Base-by-base conservation (phyloP, 2,113 vertebrate genomes). In the Spea multiplicata region DNA sequence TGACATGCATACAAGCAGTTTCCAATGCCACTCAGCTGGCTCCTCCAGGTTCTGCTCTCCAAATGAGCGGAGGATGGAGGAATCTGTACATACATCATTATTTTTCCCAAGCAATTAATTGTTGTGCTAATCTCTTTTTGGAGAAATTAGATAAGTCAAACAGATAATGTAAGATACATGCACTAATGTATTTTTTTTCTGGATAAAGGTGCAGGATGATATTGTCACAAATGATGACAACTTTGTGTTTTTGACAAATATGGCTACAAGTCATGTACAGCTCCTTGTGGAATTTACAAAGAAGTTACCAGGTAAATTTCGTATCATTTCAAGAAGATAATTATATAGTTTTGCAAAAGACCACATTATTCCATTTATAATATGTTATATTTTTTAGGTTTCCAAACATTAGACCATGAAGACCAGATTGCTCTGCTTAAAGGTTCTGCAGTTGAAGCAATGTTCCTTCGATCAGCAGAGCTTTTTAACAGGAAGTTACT, bases 211-310 rank as follows among this genome's bases (percentile, higher is more conserved):
- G 66, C 95, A 98, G 4, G 96, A 98, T 44, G 94, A 98, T 86
- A 96, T 95, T 90, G 97, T 90, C 1, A 89, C 90, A 71, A 96
- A 99, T 86, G 76, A 79, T 86, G 76, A 79, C 17, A 99, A 98
- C 88, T 97, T 99, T 88, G 92, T 98, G 8, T 92, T 99, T 64
- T 86, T 99, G 87, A 99, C 97, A 53, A 97, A 98, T 89, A 95
- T 99, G 92, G 97, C 97, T 75, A 99, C 97, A 13, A 98, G 87
- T 89, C 97, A 99, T 16, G 96, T 99, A 65, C 96, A 99, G 82
- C 92, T 98, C 74, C 93, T 99, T 57, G 97, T 99, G 81, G 97
- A 99, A 89, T 99, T 99, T 89, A 99, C 97, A 9, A 99, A 99
- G 91, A 96, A 93, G 74, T 93, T 99, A 76, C 96, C 97, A 96